Evolutionary conservation across 1,140 invertebrate genomes (phyloP), one percentile per base, ranked within the genome.

Genomic region (Riptortus pedestris): DNA sequence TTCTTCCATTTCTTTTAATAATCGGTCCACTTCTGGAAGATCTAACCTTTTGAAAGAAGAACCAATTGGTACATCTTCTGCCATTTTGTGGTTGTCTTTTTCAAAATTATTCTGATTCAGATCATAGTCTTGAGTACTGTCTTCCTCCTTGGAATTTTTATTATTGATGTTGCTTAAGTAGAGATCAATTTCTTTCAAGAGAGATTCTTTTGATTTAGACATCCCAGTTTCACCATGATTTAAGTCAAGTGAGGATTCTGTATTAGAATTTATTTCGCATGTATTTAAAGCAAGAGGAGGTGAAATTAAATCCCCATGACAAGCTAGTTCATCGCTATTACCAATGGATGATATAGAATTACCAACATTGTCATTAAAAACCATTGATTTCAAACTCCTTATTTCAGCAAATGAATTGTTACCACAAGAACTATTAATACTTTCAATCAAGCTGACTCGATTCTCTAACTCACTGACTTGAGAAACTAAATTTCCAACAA

Each of bases 1-100:
- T 26, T 67, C 69, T 48, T 79, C 76, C 70, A 79, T 75, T 64
- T 78, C 73, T 57, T 72, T 72, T 7, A 79, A 66, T 26, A 77
- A 52, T 43, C 73, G 68, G 18, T 78, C 73, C 12, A 78, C 75
- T 61, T 78, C 75, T 0, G 71, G 67, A 7, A 79, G 65, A 65
- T 74, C 76, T 71, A 78, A 73, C 20, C 76, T 71, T 22, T 57
- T 33, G 4, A 26, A 33, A 64, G 33, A n/a, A 28, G 29, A 47
- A 27, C 47, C 55, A 1, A 28, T 9, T 16, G 33, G 52, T 47
- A 16, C 20, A 16, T 63, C 61, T 24, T 64, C 52, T 9, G 31
- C 57, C 63, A 64, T 64, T 4, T 9, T 26, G 16, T 24, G 1
- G 22, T 22, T 55, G 18, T 55, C 24, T 18, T 24, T 55, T 2